A percentile compares a stretch with the other conserved stretches of the same genome.
Evolutionary conservation across 2,888 invertebrate genomes (phyloP).

Genomic region (Rhingia rostrata): DNA sequence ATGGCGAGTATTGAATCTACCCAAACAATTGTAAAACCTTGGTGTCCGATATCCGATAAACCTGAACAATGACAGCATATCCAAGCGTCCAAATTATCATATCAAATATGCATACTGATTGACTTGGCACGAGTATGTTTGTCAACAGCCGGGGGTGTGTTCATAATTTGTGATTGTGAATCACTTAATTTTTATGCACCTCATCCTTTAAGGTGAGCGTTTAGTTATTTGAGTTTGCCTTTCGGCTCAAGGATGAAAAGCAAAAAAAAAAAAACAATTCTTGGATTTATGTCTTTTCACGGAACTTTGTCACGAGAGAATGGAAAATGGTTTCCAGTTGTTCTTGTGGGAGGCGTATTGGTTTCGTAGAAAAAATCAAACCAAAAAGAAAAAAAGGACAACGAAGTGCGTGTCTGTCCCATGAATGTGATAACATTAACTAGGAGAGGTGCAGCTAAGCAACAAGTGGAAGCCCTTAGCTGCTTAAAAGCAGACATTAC

Average conservation of each 20-base stretch:
- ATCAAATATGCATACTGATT: conserved; percentile 66
- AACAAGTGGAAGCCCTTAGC: too few species aligned
- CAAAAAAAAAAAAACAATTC: background rate
- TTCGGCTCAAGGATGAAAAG: conserved; percentile 5
- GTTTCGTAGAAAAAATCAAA: too few species aligned
- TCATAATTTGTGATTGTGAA: conserved; percentile 42
- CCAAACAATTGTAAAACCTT: conserved; percentile 50
- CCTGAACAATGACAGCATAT: conserved; percentile 53
- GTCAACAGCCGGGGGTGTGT: conserved; percentile 6
- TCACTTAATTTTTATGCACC: conserved; percentile 20
- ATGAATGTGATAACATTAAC: too few species aligned
- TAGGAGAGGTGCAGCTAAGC: too few species aligned
- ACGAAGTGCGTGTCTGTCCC: too few species aligned
- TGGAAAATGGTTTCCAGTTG: background rate
- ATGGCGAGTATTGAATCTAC: conserved; percentile 41
- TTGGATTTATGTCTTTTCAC: background rate
- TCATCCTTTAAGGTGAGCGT: conserved; percentile 13
- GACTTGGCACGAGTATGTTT: conserved; percentile 11
- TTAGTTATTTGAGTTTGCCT: background rate
- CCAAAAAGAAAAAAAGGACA: too few species aligned
- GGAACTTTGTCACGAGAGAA: background rate
- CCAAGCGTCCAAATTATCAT: conserved; percentile 53
- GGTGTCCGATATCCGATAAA: conserved; percentile 51
- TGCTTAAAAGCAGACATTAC: too few species aligned
- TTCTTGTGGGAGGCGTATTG: too few species aligned